These are phyloP conservation scores for Chaenocephalus aceratus DNA, from an alignment of 2,113 vertebrate species.

Conservation along the genomic window DNA sequence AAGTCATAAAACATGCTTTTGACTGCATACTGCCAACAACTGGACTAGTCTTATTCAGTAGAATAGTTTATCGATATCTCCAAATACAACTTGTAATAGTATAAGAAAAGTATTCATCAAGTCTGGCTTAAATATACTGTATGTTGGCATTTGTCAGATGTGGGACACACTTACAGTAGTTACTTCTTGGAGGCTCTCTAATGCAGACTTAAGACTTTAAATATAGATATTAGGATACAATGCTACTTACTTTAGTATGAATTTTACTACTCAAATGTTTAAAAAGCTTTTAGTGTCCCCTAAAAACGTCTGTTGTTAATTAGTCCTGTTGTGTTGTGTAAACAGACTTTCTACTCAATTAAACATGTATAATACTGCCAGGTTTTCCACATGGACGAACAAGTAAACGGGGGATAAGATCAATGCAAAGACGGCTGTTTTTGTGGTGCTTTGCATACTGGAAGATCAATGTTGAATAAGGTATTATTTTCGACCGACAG, in stretches of 20 bases:
- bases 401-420: neutral
- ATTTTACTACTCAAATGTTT: neutral
- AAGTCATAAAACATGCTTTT: too few relatives aligned
- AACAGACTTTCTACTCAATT: neutral
- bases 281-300: neutral
- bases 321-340: neutral
- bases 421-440: neutral
- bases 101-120: neutral
- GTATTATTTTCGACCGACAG: neutral
- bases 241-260: neutral
- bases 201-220: neutral
- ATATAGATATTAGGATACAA: neutral
- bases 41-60: neutral
- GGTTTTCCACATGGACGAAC: neutral
- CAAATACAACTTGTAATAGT: neutral
- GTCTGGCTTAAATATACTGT: neutral
- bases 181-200: neutral
- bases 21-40: neutral
- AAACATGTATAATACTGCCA: neutral
- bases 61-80: neutral
- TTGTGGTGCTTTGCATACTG: neutral
- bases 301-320: neutral
- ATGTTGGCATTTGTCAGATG: neutral
- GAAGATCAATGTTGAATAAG: neutral
- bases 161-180: neutral